A percentile compares a stretch with the other conserved stretches of the same genome.
Evolutionary conservation across 2,113 vertebrate species (phyloP).

Genomic region (Xyrauchen texanus): DNA sequence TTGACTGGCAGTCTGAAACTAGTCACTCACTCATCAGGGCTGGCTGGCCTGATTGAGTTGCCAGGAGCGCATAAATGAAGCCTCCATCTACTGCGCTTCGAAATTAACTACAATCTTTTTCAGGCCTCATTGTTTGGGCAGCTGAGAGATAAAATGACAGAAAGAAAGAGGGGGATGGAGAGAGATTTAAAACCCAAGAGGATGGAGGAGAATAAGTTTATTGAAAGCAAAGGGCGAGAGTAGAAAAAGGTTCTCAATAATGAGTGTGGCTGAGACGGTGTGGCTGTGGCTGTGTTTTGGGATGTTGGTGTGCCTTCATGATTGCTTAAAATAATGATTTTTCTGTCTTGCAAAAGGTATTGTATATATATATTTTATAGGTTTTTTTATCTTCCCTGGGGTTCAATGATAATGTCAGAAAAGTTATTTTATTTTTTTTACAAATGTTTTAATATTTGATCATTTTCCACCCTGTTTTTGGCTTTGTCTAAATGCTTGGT

Average conservation of each 20-base stretch:
- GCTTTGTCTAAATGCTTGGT: too few relatives aligned
- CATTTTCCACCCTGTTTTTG: too few relatives aligned
- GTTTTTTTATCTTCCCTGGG: too few relatives aligned
- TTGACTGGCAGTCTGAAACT: slow-evolving; percentile 90
- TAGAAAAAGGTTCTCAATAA: slow-evolving; percentile 40
- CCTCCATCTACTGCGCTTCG: slow-evolving; percentile 86
- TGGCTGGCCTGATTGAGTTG: slow-evolving; percentile 93
- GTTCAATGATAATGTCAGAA: too few relatives aligned
- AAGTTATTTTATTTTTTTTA: too few relatives aligned
- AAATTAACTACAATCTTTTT: slow-evolving; percentile 95
- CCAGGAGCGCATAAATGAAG: slow-evolving; percentile 94
- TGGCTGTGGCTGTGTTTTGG: background rate
- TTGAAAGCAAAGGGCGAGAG: slow-evolving; percentile 53
- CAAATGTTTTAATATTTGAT: too few relatives aligned
- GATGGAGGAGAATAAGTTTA: slow-evolving; percentile 83
- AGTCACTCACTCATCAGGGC: slow-evolving; percentile 93
- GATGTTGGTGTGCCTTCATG: background rate
- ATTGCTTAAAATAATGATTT: too few relatives aligned
- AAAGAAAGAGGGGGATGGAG: slow-evolving; percentile 6
- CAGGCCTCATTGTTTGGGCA: slow-evolving; percentile 82
- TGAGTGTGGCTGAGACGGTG: slow-evolving; percentile 4
- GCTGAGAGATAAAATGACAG: slow-evolving; percentile 62
- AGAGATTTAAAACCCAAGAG: slow-evolving; percentile 85
- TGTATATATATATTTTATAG: too few relatives aligned
- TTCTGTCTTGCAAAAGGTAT: too few relatives aligned